These are phyloP conservation scores for Cremastobaeus sp. DNA, from an alignment of 2,888 invertebrate species.

Conservation along the genomic window DNA sequence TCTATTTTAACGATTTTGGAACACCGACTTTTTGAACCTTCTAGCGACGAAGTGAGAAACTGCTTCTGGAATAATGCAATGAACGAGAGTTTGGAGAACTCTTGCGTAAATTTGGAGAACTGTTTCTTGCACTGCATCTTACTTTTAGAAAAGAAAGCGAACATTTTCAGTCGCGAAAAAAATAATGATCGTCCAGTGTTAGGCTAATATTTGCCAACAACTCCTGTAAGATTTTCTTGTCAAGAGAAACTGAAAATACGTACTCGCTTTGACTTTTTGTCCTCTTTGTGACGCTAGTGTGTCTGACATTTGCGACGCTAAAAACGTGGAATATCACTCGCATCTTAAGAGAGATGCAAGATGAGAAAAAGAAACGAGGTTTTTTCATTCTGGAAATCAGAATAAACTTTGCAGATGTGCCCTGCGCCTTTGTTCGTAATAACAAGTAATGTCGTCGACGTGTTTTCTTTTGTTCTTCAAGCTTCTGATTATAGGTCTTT, in stretches of 20 bases:
- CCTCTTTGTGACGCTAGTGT: conserved; percentile 30
- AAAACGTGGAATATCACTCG: conserved; percentile 40
- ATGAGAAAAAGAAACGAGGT: conserved; percentile 38
- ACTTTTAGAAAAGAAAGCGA: no score
- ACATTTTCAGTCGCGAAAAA: conserved; percentile 15
- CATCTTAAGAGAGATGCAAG: no score
- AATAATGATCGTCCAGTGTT: conserved; percentile 76
- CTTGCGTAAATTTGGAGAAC: no score
- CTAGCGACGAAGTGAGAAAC: no score
- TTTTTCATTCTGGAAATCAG: conserved; percentile 49
- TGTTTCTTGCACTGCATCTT: neutral
- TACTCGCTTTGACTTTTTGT: conserved; percentile 65
- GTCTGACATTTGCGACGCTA: conserved; percentile 36
- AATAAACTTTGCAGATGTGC: conserved; percentile 52
- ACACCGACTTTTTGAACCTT: no score
- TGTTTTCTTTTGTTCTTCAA: conserved; percentile 28
- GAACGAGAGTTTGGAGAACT: no score
- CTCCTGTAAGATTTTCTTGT: conserved; percentile 67
- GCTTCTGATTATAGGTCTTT: conserved; percentile 37
- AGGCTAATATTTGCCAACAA: conserved; percentile 76
- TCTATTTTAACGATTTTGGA: no score
- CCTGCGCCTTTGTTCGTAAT: conserved; percentile 38
- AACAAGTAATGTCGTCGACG: conserved; percentile 47
- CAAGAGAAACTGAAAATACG: conserved; percentile 21
- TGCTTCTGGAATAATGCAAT: no score